These are phyloP conservation scores for Hymenochirus boettgeri DNA, from an alignment of 2,113 vertebrate species.

Conservation along the genomic window DNA sequence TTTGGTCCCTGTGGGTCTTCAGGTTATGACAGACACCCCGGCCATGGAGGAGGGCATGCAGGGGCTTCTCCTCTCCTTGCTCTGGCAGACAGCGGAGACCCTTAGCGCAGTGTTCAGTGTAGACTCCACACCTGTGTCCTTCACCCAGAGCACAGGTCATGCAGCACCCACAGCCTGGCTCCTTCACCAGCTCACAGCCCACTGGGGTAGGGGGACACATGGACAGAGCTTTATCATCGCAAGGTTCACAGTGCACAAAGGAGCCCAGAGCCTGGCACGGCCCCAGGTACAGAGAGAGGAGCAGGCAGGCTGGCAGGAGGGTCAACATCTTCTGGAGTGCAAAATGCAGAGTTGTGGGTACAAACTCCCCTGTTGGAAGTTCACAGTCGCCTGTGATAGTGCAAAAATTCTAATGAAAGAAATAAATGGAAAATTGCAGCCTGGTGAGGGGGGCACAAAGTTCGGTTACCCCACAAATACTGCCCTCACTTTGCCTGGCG, in stretches of 20 bases:
- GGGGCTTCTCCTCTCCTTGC: conserved; percentile 92
- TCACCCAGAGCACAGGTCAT: conserved; percentile 91
- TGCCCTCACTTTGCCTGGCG: no score
- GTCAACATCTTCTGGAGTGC: conserved; percentile 57
- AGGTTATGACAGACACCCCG: conserved; percentile 90
- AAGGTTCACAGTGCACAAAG: conserved; percentile 93
- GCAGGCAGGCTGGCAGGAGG: conserved; percentile 72
- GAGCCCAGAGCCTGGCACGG: conserved; percentile 78
- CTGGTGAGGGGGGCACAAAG: no score
- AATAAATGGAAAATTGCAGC: conserved; percentile 24
- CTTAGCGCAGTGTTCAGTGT: conserved; percentile 90
- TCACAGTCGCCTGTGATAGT: background rate
- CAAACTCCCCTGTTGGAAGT: background rate
- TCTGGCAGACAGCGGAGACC: conserved; percentile 89
- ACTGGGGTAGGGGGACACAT: conserved; percentile 85
- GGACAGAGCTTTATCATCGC: conserved; percentile 90
- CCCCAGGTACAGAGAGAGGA: conserved; percentile 75
- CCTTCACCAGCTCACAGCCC: conserved; percentile 93
- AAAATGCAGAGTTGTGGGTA: background rate
- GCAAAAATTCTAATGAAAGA: conserved; percentile 18
- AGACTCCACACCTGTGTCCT: conserved; percentile 91
- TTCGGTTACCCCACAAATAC: no score
- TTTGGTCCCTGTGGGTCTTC: conserved; percentile 87
- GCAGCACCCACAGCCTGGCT: conserved; percentile 97
- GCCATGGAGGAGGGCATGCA: conserved; percentile 93